Evolutionary conservation across 2,888 invertebrate species (phyloP).

Genomic region (Automeris io): DNA sequence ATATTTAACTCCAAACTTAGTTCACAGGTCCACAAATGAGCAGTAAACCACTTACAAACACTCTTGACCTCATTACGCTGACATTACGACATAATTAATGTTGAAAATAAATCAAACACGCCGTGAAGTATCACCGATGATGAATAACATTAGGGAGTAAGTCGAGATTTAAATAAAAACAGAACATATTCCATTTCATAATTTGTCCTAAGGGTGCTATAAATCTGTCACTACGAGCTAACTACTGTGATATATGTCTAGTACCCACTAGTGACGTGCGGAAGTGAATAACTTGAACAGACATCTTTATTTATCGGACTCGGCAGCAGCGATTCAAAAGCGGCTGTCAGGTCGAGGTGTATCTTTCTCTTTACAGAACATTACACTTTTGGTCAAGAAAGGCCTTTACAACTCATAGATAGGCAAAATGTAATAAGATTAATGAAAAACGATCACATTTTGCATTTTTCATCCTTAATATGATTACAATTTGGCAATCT

Average conservation of each 20-base stretch:
- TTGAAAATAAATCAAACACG: conserved; percentile 2
- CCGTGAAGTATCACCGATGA: conserved; percentile 11
- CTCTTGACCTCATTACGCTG: background rate
- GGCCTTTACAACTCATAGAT: too few species aligned
- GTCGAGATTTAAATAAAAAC: conserved; percentile 19
- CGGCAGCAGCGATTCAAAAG: too few species aligned
- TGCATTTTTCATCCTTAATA: too few species aligned
- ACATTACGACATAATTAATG: conserved; percentile 2
- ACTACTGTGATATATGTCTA: conserved; percentile 19
- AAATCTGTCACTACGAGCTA: conserved; percentile 21
- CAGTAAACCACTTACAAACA: background rate
- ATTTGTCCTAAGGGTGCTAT: conserved; percentile 19
- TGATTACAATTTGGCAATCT: too few species aligned
- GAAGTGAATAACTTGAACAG: background rate
- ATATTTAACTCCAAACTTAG: background rate
- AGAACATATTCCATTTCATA: conserved; percentile 13
- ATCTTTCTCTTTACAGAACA: too few species aligned
- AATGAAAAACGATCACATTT: too few species aligned
- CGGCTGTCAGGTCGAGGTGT: too few species aligned
- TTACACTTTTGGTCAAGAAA: too few species aligned
- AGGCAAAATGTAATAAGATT: too few species aligned
- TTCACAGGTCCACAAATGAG: too few species aligned
- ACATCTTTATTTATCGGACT: too few species aligned
- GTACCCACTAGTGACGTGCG: conserved; percentile 8
- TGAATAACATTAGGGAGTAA: conserved; percentile 17